phyloP scores from a whole-genome alignment of 2,797 vertebrate species.

The Falco novaeseelandiae region DNA sequence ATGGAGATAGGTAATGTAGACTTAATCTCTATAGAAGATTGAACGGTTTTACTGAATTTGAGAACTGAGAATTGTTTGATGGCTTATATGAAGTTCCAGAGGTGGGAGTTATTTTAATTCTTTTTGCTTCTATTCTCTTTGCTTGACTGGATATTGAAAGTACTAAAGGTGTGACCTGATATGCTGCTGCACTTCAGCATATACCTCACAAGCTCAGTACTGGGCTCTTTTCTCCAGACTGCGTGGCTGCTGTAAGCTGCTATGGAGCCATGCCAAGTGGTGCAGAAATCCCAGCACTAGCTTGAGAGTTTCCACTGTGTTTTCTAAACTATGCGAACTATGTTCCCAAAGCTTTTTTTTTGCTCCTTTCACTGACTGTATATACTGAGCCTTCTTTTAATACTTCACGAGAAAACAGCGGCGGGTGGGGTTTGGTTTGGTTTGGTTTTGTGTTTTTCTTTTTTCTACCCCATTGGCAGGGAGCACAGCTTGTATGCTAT shows the following conservation, averaged over 20 bases:
- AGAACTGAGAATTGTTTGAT: background rate
- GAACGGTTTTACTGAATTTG: background rate
- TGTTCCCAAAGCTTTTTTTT: background rate
- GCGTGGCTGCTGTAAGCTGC: background rate
- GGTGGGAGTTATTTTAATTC: background rate
- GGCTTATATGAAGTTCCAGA: background rate
- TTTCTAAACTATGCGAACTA: background rate
- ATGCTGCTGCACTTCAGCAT: rapidly evolving
- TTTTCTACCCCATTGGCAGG: background rate
- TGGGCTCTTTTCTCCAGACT: background rate
- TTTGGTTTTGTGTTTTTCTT: background rate
- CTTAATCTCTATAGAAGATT: background rate
- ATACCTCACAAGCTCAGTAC: background rate
- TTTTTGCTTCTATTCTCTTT: background rate
- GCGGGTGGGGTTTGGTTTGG: background rate
- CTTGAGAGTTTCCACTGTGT: background rate
- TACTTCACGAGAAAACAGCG: background rate
- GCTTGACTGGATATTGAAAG: background rate
- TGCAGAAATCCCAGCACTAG: background rate
- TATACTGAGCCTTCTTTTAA: background rate
- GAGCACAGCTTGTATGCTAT: background rate
- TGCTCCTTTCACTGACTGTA: background rate
- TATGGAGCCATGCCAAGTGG: rapidly evolving
- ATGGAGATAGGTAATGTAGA: rapidly evolving
- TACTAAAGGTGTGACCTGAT: background rate